Evolutionary conservation across 2,888 invertebrate genomes (phyloP), one percentile per base, ranked within the genome.

Genomic region (Diploptera punctata): DNA sequence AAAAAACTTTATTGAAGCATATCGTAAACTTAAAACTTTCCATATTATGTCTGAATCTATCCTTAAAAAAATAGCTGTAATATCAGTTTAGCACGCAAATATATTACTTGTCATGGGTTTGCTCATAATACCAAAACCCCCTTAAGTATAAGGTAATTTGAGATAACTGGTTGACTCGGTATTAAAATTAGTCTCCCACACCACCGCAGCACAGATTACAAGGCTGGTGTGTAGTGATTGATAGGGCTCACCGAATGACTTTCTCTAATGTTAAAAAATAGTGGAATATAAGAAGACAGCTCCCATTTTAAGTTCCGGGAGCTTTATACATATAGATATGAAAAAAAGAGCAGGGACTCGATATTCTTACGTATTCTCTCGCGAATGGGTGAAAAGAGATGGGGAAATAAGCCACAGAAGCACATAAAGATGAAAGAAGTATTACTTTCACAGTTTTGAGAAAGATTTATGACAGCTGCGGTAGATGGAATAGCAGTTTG

Each of bases 101-200:
- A 52, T 5, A 52, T 19, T 52, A 13, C 13, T 19, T 21, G 52
- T 19, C 24, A 9, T 16, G 38, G 21, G 43, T 16, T 33, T 49
- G n/a, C 67, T 54, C 47, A 54, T 54, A 68, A 68, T 52, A 68
- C 68, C 31, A 26, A 44, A 44, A 65, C 24, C 47, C 47, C 47
- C n/a, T n/a, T 47, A 18, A 65, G 65, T 47, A 65, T 21, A 70
- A 62, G 44, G 70, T 70, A 70, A 70, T 70, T 70, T 62, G 62
- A 70, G 70, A 70, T 70, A 70, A 70, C 62, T 62, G 52, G 52
- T 21, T 54, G 65, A 49, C 54, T 33, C 49, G 68, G 69, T 72
- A 68, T 72, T 72, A 72, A 68, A 68, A 72, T 72, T 68, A 72
- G 68, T 24, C 33, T 49, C 67, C 44, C 52, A 19, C 68, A 26